Base-by-base conservation (phyloP, 1,140 invertebrate genomes). In the Nilaparvata lugens region DNA sequence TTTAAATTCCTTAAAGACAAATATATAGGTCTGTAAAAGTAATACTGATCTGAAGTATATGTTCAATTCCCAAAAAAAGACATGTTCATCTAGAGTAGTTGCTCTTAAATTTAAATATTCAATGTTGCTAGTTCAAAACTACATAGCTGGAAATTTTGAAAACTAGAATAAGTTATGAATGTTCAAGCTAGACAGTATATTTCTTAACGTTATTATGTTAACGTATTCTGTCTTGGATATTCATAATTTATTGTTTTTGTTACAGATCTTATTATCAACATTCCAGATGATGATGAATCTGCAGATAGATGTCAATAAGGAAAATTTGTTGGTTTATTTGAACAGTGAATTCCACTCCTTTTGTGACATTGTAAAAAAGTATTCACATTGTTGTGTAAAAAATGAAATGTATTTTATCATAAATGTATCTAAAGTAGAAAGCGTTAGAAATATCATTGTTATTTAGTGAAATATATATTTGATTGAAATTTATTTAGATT, bases 361-460 rank as follows among this genome's bases (percentile, higher is more conserved):
- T 24, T 53, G 24, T 53, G 31, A 21, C 19, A 19, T 51, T 21
- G 23, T 21, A 51, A 24, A 21, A 19, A 19, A 28, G 52, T 53
- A 53, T 53, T 24, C 31, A 53, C 52, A 24, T 28, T 16, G 23
- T 21, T 53, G 52, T 53, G 52, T 53, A 53, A 21, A 28, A 53
- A 53, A 53, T 24, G 24, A 24, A 53, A 25, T 53, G 24, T 53
- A 35, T 35, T 35, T 35, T 35, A 35, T 35, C 31, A 35, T 35
- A 35, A 35, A 35, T 35, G 31, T 35, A 35, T 35, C 31, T 35
- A 35, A 35, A 35, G 31, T 35, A 35, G 31, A 35, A 35, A 35
- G 31, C 31, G 13, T 35, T 35, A 35, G 31, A 35, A 35, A 35
- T 35, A 35, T 35, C 13, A 35, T 35, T 35, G 31, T 35, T 35